A percentile compares a stretch with the other conserved stretches of the same genome.
phyloP scores from a whole-genome alignment of 2,113 vertebrate genomes.

The Ochotona curzoniae region DNA sequence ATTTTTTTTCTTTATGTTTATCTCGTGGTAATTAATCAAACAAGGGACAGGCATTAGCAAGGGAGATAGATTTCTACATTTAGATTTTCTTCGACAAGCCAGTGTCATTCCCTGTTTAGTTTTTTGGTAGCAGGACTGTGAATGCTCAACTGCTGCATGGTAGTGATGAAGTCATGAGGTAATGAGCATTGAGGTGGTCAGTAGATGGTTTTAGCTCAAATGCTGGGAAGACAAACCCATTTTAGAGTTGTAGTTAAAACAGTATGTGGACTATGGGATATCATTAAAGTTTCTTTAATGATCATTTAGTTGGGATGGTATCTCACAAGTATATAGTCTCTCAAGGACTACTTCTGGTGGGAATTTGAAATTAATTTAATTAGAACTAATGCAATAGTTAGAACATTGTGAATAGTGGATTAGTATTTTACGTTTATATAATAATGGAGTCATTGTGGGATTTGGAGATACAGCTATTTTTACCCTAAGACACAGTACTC shows the following conservation, averaged over 20 bases:
- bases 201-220: not conserved
- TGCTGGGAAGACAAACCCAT: not conserved
- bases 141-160: not conserved
- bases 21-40: slow-evolving; percentile 14
- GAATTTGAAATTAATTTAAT: slow-evolving; percentile 31
- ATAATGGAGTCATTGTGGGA: not conserved
- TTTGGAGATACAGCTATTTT: slow-evolving; percentile 29
- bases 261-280: not conserved
- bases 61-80: slow-evolving; percentile 10
- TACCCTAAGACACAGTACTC: not conserved
- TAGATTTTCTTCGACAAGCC: not conserved
- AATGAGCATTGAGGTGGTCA: not conserved
- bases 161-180: not conserved
- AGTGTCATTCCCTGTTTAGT: not conserved
- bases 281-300: not conserved
- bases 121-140: not conserved
- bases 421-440: not conserved
- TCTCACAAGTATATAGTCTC: not conserved
- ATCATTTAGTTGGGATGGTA: slow-evolving; percentile 40
- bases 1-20: not conserved
- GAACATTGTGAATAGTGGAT: not conserved
- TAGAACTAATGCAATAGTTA: not conserved
- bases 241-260: not conserved
- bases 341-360: not conserved
- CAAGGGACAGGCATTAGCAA: not conserved